Conservation (phyloP, 2,113 vertebrate species). For the Pygoscelis adeliae region DNA sequence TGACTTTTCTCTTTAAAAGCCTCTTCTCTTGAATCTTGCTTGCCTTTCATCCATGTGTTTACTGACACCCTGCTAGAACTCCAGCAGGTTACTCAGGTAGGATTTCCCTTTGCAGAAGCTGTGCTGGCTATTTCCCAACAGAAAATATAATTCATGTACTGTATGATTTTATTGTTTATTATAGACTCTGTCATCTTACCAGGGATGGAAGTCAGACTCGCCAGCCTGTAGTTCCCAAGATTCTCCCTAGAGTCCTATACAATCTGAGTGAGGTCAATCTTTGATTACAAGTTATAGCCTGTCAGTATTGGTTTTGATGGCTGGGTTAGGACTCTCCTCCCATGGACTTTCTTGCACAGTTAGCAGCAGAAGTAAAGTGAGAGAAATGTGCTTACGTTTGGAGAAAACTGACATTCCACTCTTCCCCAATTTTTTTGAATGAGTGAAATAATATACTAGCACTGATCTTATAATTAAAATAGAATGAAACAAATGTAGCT, state of each 20-base stretch:
- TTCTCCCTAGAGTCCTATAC: neutral
- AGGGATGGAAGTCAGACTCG: neutral
- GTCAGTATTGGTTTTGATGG: conserved; percentile 9
- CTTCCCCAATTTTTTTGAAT: neutral
- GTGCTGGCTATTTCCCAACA: neutral
- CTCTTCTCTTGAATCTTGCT: neutral
- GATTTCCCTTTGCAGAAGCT: neutral
- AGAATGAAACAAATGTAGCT: neutral
- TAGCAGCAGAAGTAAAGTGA: neutral
- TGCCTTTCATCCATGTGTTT: neutral
- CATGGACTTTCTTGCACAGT: neutral
- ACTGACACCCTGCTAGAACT: neutral
- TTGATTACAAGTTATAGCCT: conserved; percentile 21
- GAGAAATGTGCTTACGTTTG: neutral
- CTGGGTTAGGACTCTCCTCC: neutral
- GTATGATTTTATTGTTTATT: conserved; percentile 13
- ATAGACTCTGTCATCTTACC: neutral
- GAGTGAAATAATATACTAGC: neutral
- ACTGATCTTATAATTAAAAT: neutral
- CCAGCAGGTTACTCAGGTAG: neutral
- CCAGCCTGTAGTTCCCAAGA: neutral
- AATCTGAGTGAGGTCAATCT: neutral
- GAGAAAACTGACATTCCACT: neutral
- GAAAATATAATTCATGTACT: neutral
- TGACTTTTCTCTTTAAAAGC: neutral